Base-by-base conservation (phyloP, 2,797 vertebrate genomes). In the Apodemus agrarius region DNA sequence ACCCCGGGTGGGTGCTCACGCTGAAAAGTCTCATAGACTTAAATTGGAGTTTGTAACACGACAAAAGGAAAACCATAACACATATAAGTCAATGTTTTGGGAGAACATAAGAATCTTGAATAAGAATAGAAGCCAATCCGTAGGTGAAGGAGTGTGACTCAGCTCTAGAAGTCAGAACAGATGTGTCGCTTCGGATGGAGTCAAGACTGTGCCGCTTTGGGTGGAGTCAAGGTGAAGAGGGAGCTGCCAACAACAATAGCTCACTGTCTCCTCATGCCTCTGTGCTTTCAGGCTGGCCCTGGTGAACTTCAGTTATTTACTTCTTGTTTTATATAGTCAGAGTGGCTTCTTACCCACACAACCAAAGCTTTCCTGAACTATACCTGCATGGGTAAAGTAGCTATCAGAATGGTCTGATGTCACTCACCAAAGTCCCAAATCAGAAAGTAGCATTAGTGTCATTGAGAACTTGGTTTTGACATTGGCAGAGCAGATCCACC, bases 341-440 rank as follows among this genome's bases (percentile, higher is more conserved):
- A 87, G 26, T 91, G 74, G 40, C 54, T 97, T 96, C 89, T 91
- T 46, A 76, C 69, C 14, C 26, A 89, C 46, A 52, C n/a, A 89
- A 37, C 40, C 49, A 78, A 8, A 61, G 37, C 22, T 40, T 69
- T 63, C 54, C 65, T 37, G 43, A 85, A 59, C 46, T 76, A 0
- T 94, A 90, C 74, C 43, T 63, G 49, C 17, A 3, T 26, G 5
- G 29, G 67, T 82, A 40, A 69, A 93, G 21, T 14, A 92, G 34
- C 37, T 75, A 12, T 63, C 31, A 78, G 61, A 67, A 26, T 46
- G 6, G 3, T 72, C 59, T 72, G 13, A 91, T 10, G 49, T 67
- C 37, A 89, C 17, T 65, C 61, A 61, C 34, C 75, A 86, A 90
- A 94, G 63, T 31, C 26, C 11, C 13, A 67, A 89, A 57, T 90